Evolutionary conservation across 1,140 invertebrate species (phyloP).

Genomic region (Batillaria attramentaria): DNA sequence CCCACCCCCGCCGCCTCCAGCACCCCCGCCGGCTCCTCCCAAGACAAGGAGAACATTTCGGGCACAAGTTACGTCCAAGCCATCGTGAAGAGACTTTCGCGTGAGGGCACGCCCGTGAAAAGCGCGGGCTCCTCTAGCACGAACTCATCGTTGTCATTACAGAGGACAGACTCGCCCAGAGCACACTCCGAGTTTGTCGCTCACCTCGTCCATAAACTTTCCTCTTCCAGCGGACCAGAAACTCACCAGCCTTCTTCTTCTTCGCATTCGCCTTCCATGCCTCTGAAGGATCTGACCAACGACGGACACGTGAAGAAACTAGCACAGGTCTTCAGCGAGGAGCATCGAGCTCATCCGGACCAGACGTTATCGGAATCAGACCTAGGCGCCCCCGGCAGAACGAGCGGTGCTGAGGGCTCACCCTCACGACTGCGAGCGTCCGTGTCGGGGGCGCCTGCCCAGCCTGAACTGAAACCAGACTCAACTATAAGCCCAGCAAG

Average conservation of each 20-base stretch:
- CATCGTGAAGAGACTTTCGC: slow-evolving; percentile 59
- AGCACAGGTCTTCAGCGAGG: slow-evolving; percentile 48
- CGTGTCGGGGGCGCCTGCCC: slow-evolving; percentile 12
- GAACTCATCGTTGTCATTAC: slow-evolving; percentile 38
- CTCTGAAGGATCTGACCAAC: slow-evolving; percentile 62
- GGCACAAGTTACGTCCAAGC: slow-evolving; percentile 57
- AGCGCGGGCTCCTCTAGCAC: slow-evolving; percentile 48
- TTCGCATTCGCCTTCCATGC: slow-evolving; percentile 37
- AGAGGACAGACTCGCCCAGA: slow-evolving; percentile 53
- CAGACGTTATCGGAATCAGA: slow-evolving; percentile 43
- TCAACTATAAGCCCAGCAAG: slow-evolving; percentile 54
- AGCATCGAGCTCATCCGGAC: slow-evolving; percentile 21
- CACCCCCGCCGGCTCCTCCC: background rate
- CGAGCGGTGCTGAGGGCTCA: background rate
- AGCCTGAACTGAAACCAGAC: slow-evolving; percentile 38
- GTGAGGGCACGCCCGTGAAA: slow-evolving; percentile 60
- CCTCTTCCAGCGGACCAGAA: slow-evolving; percentile 52
- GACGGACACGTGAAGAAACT: slow-evolving; percentile 57
- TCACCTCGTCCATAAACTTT: slow-evolving; percentile 57
- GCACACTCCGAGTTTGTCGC: slow-evolving; percentile 60
- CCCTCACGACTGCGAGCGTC: background rate
- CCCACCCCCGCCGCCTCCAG: background rate
- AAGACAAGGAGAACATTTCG: slow-evolving; percentile 64
- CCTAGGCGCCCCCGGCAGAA: slow-evolving; percentile 19
- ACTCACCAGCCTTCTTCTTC: slow-evolving; percentile 9